A percentile compares a stretch with the other conserved stretches of the same genome.
Evolutionary conservation across 2,797 vertebrate species (phyloP).

Genomic region (Phoebastria nigripes): DNA sequence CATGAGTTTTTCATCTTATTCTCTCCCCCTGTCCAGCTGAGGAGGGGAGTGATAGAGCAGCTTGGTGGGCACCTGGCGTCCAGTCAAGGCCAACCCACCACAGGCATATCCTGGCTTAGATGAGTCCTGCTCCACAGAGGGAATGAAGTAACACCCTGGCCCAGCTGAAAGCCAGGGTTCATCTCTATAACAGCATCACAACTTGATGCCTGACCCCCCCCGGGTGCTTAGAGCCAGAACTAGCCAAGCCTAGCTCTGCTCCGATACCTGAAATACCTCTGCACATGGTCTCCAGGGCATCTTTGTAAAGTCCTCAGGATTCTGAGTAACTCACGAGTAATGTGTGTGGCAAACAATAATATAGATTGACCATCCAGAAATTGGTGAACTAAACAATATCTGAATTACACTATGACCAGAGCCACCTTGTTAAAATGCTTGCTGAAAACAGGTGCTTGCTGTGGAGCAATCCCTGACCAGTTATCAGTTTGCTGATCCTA

Average conservation of each 20-base stretch:
- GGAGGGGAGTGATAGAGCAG: background rate
- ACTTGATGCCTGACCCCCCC: fast-evolving
- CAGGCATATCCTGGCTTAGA: background rate
- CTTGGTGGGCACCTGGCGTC: background rate
- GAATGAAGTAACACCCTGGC: background rate
- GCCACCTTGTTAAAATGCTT: background rate
- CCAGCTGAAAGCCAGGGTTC: background rate
- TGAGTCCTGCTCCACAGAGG: fast-evolving
- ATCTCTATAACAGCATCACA: background rate
- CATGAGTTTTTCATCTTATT: background rate
- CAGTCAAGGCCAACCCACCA: background rate
- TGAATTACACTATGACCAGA: background rate
- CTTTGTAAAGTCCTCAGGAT: background rate
- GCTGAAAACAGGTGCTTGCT: background rate
- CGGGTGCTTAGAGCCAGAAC: background rate
- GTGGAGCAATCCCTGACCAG: too few species aligned
- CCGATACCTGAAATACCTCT: fast-evolving
- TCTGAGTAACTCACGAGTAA: background rate
- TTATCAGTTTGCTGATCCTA: background rate
- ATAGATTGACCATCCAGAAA: background rate
- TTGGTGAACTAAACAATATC: background rate
- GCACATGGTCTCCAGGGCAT: background rate
- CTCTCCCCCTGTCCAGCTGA: background rate
- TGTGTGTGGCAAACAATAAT: background rate
- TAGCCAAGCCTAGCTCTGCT: background rate